These are phyloP conservation scores for Cynopterus sphinx DNA, from an alignment of 2,797 vertebrate species.

Conservation along the genomic window DNA sequence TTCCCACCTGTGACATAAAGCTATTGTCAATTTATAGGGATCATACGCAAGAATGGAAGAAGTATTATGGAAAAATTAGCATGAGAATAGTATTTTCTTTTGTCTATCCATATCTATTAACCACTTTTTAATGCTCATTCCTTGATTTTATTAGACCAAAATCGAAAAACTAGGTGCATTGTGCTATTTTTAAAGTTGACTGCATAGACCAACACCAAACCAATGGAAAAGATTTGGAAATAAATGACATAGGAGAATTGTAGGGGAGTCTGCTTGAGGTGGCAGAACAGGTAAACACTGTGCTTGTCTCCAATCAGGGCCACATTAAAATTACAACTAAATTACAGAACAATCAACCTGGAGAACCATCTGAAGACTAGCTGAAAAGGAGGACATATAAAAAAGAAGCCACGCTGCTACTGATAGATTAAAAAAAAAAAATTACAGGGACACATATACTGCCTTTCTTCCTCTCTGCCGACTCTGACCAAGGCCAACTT, in stretches of 20 bases:
- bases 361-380: too few species aligned
- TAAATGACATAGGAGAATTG: background rate
- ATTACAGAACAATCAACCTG: too few species aligned
- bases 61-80: background rate
- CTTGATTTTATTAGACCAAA: background rate
- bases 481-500: background rate
- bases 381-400: too few species aligned
- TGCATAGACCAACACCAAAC: background rate
- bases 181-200: background rate
- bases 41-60: background rate
- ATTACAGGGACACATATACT: background rate
- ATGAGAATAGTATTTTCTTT: background rate
- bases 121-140: background rate
- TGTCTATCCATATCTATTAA: background rate
- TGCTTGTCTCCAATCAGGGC: too few species aligned
- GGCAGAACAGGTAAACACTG: too few species aligned
- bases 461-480: background rate
- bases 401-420: too few species aligned
- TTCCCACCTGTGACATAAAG: background rate
- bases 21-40: background rate
- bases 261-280: too few species aligned
- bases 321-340: too few species aligned
- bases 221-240: background rate
- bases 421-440: too few species aligned
- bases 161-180: background rate